Base-by-base conservation (phyloP, 2,888 invertebrate genomes). In the Cephus pulcher region DNA sequence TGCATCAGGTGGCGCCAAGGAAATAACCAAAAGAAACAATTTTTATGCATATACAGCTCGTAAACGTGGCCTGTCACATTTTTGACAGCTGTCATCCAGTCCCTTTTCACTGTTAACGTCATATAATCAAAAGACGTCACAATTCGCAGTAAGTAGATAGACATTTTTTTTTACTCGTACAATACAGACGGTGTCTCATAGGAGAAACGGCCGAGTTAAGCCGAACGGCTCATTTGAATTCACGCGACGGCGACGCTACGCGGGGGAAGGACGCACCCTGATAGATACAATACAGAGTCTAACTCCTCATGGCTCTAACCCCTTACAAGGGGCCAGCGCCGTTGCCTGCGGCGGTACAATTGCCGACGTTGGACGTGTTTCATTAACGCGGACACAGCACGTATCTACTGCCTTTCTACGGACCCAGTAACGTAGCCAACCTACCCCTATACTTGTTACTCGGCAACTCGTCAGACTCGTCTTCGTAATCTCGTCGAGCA, bases 281-380 rank as follows among this genome's bases (percentile, higher is more conserved):
- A 85, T 86, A 83, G 81, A 83, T 86, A 82, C 80, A 82, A 80
- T 81, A 80, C 71, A 78, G 80, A 77, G 82, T 80, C 34, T 69
- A 30, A 74, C 71, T 76, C 76, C 30, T 69, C 32, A n/a, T 32
- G 71, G 71, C 71, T 33, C 12, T 34, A 33, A 12, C 74, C 34
- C 74, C 35, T 33, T 30, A 23, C 35, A n/a, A 33, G 33, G 11
- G n/a, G 74, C 23, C 32, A n/a, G n/a, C 74, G 34, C 73, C 35
- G n/a, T 23, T 23, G 56, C 80, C 84, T 85, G 85, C 82, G 86
- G 83, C 81, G 86, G 84, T 86, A 88, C 88, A 89, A 88, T 88
- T 86, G 88, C 88, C 86, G 85, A 86, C 83, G 80, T 83, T 84
- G 86, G 87, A 88, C 86, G 86, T 89, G 86, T 87, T 89, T 89